A percentile compares a stretch with the other conserved stretches of the same genome.
Conservation (phyloP, 1,140 invertebrate species). For the Idris sp. region DNA sequence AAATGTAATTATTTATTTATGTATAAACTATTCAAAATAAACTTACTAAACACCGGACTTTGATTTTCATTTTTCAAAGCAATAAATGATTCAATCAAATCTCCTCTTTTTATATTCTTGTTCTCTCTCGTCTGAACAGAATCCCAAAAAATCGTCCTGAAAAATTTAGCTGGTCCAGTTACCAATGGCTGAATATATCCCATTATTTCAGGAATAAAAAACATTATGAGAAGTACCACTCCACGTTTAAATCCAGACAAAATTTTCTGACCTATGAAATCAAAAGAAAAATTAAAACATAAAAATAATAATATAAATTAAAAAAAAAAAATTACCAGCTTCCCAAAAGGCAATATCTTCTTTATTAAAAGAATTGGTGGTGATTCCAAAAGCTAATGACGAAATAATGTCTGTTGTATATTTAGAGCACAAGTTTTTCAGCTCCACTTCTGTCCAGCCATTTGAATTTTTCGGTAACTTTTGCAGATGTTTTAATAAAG, state of each 20-base stretch:
- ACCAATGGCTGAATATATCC: slow-evolving; percentile 47
- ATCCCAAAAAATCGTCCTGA: slow-evolving; percentile 65
- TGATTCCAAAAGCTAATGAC: slow-evolving; percentile 78
- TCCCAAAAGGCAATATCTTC: slow-evolving; percentile 69
- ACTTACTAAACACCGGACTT: slow-evolving; percentile 62
- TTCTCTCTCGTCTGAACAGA: slow-evolving; percentile 64
- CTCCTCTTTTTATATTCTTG: slow-evolving; percentile 58
- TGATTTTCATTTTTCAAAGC: slow-evolving; percentile 67
- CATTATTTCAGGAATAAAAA: slow-evolving; percentile 64
- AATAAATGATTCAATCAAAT: slow-evolving; percentile 67
- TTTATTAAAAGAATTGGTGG: slow-evolving; percentile 69
- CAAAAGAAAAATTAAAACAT: background rate
- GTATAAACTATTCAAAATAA: too few species aligned
- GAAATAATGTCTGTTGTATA: slow-evolving; percentile 80
- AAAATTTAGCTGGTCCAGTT: slow-evolving; percentile 59
- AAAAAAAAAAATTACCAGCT: slow-evolving; percentile 57
- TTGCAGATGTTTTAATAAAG: slow-evolving; percentile 62
- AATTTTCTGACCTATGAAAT: slow-evolving; percentile 59
- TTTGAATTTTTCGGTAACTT: slow-evolving; percentile 18
- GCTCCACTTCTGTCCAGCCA: slow-evolving; percentile 57
- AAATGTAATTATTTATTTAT: too few species aligned
- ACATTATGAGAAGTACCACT: slow-evolving; percentile 61
- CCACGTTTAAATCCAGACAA: slow-evolving; percentile 58
- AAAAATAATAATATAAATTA: background rate
- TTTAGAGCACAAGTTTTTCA: slow-evolving; percentile 71